Base-by-base conservation (phyloP, 2,888 invertebrate genomes). In the Eumacrocentrus americanus region DNA sequence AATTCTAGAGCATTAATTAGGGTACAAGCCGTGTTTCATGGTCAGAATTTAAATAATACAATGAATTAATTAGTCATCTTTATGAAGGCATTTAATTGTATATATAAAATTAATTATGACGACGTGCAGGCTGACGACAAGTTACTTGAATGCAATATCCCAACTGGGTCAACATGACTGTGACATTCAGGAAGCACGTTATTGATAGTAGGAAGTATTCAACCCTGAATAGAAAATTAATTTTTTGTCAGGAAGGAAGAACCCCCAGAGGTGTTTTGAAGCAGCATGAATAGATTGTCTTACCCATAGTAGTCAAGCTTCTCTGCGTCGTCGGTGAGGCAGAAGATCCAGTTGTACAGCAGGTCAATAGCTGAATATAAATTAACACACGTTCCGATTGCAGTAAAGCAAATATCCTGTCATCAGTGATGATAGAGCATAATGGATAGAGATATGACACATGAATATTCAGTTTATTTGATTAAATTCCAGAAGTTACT, bases 401-500 rank as follows among this genome's bases (percentile, higher is more conserved):
- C 42, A n/a, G 65, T 44, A 18, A 72, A 64, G 3, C 64, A 68
- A 14, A 68, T 57, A 61, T 73, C 73, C 73, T 73, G 35, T 35
- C 16, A 40, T 22, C 34, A 20, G 47, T 14, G 22, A 20, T 7
- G n/a, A 22, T 29, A 29, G 11, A 2, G 6, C 29, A 42, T 12
- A 14, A 44, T 56, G 14, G 5, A 42, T 22, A 44, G 22, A n/a
- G n/a, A n/a, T n/a, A n/a, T n/a, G n/a, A n/a, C n/a, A n/a, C n/a
- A n/a, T n/a, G n/a, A n/a, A n/a, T n/a, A n/a, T n/a, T n/a, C n/a
- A n/a, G n/a, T n/a, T n/a, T n/a, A n/a, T n/a, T n/a, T n/a, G n/a
- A n/a, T n/a, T n/a, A n/a, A n/a, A n/a, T n/a, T n/a, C n/a, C n/a
- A n/a, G n/a, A n/a, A 48, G 57, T 38, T 7, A 61, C 63, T 61